phyloP scores from a whole-genome alignment of 1,140 invertebrate genomes.

The Tetraneura akinire region DNA sequence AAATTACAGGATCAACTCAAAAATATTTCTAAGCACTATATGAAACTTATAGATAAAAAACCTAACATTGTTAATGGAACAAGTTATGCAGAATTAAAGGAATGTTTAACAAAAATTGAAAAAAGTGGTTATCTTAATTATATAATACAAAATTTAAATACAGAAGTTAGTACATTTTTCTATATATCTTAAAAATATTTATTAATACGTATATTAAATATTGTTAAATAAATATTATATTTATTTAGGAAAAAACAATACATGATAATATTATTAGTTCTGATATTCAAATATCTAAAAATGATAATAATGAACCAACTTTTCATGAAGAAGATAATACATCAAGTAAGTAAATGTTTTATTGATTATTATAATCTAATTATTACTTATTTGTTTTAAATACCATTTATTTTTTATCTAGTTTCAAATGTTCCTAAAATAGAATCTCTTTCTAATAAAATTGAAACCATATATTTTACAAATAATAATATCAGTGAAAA shows the following conservation, averaged over 20 bases:
- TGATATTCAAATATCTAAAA: not conserved
- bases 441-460: slow-evolving; percentile 7
- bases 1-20: slow-evolving; percentile 35
- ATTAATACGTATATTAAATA: too few relatives aligned
- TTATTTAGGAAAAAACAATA: not conserved
- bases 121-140: slow-evolving; percentile 40
- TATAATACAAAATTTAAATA: slow-evolving; percentile 2
- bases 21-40: slow-evolving; percentile 32
- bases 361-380: not conserved
- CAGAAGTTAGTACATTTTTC: slow-evolving; percentile 11
- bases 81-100: slow-evolving; percentile 34
- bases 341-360: not conserved
- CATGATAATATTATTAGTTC: slow-evolving; percentile 4
- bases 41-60: slow-evolving; percentile 35
- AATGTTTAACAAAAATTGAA: slow-evolving; percentile 43
- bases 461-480: slow-evolving; percentile 45
- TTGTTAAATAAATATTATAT: not conserved
- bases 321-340: not conserved
- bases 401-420: not conserved
- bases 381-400: not conserved
- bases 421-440: not conserved
- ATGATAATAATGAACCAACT: not conserved
- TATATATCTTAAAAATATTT: not conserved
- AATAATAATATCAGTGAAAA: slow-evolving; percentile 27
- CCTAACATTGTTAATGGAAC: slow-evolving; percentile 32